Evolutionary conservation across 2,888 invertebrate genomes (phyloP).

Genomic region (Zygothrica quintamaculata): DNA sequence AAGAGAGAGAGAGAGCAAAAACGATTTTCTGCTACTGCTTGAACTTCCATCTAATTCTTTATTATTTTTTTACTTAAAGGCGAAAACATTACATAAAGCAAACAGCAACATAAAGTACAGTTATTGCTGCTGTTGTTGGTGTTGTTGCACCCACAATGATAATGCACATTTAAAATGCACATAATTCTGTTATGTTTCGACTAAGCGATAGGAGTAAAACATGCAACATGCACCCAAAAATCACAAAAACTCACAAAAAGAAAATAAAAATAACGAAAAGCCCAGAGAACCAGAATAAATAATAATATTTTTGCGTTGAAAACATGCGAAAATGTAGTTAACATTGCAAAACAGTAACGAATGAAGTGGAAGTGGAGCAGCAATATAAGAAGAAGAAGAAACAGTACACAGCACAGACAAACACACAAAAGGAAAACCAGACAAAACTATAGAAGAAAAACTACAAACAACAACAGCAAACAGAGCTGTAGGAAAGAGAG

Average conservation of each 20-base stretch:
- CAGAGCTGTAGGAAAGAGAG: conserved; percentile 25
- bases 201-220: conserved; percentile 18
- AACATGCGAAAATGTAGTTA: conserved; percentile 72
- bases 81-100: no score
- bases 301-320: conserved; percentile 55
- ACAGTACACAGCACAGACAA: not conserved
- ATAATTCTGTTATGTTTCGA: conserved; percentile 54
- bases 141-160: conserved; percentile 44
- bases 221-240: conserved; percentile 19
- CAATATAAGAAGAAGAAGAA: conserved; percentile 23
- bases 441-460: conserved; percentile 24
- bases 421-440: conserved; percentile 30
- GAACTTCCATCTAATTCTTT: no score
- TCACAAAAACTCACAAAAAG: not conserved
- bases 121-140: no score
- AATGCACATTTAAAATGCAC: conserved; percentile 67
- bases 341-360: conserved; percentile 74
- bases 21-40: no score
- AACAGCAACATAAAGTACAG: no score
- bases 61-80: no score
- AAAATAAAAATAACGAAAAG: conserved; percentile 1
- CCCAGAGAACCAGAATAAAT: conserved; percentile 34
- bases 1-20: no score
- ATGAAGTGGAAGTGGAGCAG: conserved; percentile 66
- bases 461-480: conserved; percentile 7